These are phyloP conservation scores for Alexandromys fortis DNA, from an alignment of 2,113 vertebrate species.

Conservation along the genomic window DNA sequence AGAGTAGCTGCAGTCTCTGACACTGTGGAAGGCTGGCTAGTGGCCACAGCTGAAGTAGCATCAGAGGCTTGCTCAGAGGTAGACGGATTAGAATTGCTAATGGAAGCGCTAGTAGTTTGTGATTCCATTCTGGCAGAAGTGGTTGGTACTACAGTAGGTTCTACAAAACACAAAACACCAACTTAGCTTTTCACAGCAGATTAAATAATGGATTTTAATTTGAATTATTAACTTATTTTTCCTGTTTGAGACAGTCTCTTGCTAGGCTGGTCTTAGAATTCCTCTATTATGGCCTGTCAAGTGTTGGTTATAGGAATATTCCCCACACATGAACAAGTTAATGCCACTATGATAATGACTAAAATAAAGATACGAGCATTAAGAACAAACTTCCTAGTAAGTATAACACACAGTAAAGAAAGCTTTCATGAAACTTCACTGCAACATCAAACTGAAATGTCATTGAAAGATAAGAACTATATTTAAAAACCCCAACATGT, in stretches of 20 bases:
- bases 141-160: constrained; percentile 95
- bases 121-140: constrained; percentile 91
- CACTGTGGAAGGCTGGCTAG: constrained; percentile 88
- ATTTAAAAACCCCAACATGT: constrained; percentile 36
- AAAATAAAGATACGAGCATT: constrained; percentile 7
- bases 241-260: neutral
- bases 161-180: constrained; percentile 83
- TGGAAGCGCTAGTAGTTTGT: constrained; percentile 90
- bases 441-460: constrained; percentile 6
- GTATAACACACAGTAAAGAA: constrained; percentile 12
- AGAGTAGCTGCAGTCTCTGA: constrained; percentile 88
- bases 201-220: constrained; percentile 48
- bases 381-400: constrained; percentile 29
- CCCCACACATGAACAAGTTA: neutral
- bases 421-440: neutral
- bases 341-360: neutral
- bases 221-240: neutral
- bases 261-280: neutral
- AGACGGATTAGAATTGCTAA: constrained; percentile 88
- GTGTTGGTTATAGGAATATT: neutral
- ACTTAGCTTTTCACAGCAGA: constrained; percentile 57
- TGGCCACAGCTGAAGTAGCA: constrained; percentile 88
- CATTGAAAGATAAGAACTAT: neutral
- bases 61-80: constrained; percentile 95
- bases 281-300: neutral